phyloP scores from a whole-genome alignment of 1,140 invertebrate genomes.

The Lordiphosa stackelbergi region DNA sequence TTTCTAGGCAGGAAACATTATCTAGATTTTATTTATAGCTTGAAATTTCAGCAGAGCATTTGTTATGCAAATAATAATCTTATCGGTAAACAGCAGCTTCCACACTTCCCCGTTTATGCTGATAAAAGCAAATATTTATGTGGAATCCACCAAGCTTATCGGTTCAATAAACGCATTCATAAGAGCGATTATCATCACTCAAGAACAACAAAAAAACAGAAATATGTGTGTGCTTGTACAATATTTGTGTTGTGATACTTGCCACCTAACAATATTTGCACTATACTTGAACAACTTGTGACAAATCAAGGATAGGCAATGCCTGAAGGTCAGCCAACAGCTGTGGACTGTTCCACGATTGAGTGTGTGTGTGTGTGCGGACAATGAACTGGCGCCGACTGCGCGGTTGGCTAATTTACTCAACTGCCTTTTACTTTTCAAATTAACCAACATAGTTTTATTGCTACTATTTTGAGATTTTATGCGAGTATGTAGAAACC shows the following conservation, averaged over 20 bases:
- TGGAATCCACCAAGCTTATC: slow-evolving; percentile 13
- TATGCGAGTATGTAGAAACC: slow-evolving; percentile 11
- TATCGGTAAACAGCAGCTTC: background rate
- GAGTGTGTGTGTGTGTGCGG: slow-evolving; percentile 40
- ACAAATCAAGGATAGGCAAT: slow-evolving; percentile 38
- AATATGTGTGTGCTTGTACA: slow-evolving; percentile 20
- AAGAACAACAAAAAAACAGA: slow-evolving; percentile 17
- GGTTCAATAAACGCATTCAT: slow-evolving; percentile 49
- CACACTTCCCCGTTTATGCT: slow-evolving; percentile 23
- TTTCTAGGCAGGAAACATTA: too few relatives aligned
- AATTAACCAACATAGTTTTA: slow-evolving; percentile 46
- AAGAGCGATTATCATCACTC: slow-evolving; percentile 37
- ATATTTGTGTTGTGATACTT: slow-evolving; percentile 27
- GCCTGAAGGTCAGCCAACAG: slow-evolving; percentile 50
- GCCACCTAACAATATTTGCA: slow-evolving; percentile 41
- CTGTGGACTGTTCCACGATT: slow-evolving; percentile 20
- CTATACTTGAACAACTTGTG: slow-evolving; percentile 17
- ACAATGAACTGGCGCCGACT: slow-evolving; percentile 35
- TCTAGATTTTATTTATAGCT: too few relatives aligned
- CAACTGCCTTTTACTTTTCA: slow-evolving; percentile 61
- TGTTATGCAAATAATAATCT: slow-evolving; percentile 20
- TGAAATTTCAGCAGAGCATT: too few relatives aligned
- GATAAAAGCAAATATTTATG: slow-evolving; percentile 7
- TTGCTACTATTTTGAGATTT: slow-evolving; percentile 39
- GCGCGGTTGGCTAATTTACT: slow-evolving; percentile 39